Base-by-base conservation (phyloP, 2,797 vertebrate genomes). In the Crocodylus rhombifer region DNA sequence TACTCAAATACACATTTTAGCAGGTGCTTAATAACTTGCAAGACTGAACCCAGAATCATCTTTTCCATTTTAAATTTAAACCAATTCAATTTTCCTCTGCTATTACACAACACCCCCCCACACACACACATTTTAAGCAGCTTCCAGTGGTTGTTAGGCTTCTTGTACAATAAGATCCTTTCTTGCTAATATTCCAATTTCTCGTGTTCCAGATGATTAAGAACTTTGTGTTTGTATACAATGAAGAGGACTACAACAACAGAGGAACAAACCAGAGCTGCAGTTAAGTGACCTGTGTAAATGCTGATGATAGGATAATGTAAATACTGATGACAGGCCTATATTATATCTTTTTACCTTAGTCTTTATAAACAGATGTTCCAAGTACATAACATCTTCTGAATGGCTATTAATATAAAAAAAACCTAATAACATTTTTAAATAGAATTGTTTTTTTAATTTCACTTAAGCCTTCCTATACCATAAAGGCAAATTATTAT, bases 121-220 rank as follows among this genome's bases (percentile, higher is more conserved):
- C 65, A 75, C 92, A 94, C n/a, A 30, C 30, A 75, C 17, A 57
- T 42, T 85, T 56, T 75, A 81, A 63, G 17, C 20, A 82, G 1
- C 7, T 86, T 6, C 56, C 62, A 28, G 42, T 86, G 15, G 64
- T 28, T 75, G 21, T 74, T 56, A 60, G 51, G 69, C 14, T 92
- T 95, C 33, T 71, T 64, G 78, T 64, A 26, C 51, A 86, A 71
- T 16, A 16, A 82, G 62, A 69, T 92, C 56, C 81, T 42, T n/a
- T 87, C 86, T 87, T 88, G 56, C 28, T 89, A 30, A 83, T 77
- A 87, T 28, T 26, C 71, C 82, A 23, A 67, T 14, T 36, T 94
- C 42, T 74, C 77, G 77, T 87, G 33, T 82, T 90, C 84, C 25
- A 63, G 23, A 14, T 63, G 57, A 81, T 56, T 84, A 62, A 65